Evolutionary conservation across 2,113 vertebrate genomes (phyloP).

Genomic region (Hemicordylus capensis): DNA sequence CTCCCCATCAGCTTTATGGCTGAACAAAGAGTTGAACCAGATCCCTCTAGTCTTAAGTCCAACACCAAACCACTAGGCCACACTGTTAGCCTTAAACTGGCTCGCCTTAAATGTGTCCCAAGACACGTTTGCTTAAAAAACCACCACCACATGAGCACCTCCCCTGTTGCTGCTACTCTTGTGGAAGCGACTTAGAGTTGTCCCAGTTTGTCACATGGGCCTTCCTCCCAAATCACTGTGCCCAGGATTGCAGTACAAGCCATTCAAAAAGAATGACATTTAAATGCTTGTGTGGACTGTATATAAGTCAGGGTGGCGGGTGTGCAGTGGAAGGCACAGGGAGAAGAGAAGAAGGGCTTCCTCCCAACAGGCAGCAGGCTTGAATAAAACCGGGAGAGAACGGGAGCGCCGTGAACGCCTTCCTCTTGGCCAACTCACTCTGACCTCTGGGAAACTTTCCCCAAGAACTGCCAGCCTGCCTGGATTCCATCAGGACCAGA

Average conservation of each 20-base stretch:
- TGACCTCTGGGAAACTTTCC: conserved; percentile 52
- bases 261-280: not conserved
- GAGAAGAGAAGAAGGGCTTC: conserved; percentile 25
- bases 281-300: not conserved
- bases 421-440: conserved; percentile 40
- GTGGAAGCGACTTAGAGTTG: too few relatives aligned
- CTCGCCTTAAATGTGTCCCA: too few relatives aligned
- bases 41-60: too few relatives aligned
- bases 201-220: not conserved
- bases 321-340: not conserved
- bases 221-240: not conserved
- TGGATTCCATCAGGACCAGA: conserved; percentile 2
- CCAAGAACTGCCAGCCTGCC: not conserved
- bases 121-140: too few relatives aligned
- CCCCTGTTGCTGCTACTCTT: too few relatives aligned
- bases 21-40: too few relatives aligned
- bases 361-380: conserved; percentile 27
- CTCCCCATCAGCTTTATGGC: too few relatives aligned
- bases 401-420: conserved; percentile 50
- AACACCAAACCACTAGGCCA: too few relatives aligned
- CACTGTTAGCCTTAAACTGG: too few relatives aligned
- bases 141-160: too few relatives aligned
- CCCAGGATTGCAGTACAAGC: not conserved
- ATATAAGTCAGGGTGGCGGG: not conserved
- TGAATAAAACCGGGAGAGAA: conserved; percentile 23